These are phyloP conservation scores for Seriola rivoliana DNA, from an alignment of 2,113 vertebrate genomes.

Conservation along the genomic window DNA sequence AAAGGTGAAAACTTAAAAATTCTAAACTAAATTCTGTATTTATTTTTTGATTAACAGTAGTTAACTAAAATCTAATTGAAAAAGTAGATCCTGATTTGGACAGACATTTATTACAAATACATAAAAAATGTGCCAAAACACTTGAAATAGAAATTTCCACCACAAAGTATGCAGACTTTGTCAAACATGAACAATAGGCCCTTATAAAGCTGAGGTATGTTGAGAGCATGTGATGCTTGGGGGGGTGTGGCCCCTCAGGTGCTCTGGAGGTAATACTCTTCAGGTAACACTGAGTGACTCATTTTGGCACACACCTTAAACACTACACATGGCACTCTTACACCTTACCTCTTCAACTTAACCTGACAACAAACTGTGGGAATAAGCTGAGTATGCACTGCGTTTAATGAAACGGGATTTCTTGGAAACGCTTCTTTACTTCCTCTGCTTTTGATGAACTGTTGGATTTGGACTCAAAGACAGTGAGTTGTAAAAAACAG, in stretches of 20 bases:
- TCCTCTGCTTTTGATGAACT: constrained; percentile 18
- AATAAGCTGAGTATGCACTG: constrained; percentile 4
- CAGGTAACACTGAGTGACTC: constrained; percentile 72
- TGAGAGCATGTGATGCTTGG: constrained; percentile 68
- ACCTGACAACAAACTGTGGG: constrained; percentile 19
- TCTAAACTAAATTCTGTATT: neutral
- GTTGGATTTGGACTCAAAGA: constrained; percentile 49
- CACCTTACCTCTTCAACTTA: constrained; percentile 20
- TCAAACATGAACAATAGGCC: constrained; percentile 62
- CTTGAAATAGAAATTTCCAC: constrained; percentile 34
- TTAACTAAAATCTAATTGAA: neutral
- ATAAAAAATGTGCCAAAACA: neutral
- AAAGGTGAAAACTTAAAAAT: neutral
- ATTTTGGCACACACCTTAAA: constrained; percentile 75
- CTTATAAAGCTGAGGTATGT: constrained; percentile 68
- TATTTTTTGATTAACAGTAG: neutral
- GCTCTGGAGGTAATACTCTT: constrained; percentile 58
- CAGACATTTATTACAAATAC: neutral
- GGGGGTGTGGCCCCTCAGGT: constrained; percentile 77
- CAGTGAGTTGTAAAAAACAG: constrained; percentile 37
- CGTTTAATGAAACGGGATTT: constrained; percentile 17
- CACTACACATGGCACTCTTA: constrained; percentile 45
- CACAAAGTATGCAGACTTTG: constrained; percentile 46
- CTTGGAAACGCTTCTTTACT: neutral
- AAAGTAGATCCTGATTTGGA: neutral